Conservation (phyloP, 2,113 vertebrate genomes). For the Irena cyanogastra region DNA sequence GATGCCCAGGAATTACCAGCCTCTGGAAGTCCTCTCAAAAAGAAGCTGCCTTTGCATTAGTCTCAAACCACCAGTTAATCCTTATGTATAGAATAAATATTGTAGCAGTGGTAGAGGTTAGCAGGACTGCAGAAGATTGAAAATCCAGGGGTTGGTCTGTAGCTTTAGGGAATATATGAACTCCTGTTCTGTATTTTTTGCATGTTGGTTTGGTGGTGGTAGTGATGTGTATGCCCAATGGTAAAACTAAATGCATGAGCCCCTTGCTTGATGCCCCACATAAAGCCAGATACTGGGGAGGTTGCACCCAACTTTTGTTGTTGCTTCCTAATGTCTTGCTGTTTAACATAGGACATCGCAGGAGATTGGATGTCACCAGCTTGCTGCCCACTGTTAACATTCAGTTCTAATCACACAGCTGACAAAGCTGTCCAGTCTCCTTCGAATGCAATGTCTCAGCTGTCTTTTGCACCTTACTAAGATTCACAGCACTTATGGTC, state of each 20-base stretch:
- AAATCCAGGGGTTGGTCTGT: neutral
- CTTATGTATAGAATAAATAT: neutral
- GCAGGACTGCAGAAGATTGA: neutral
- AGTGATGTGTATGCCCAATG: constrained; percentile 80
- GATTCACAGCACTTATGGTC: neutral
- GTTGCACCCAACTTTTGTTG: constrained; percentile 85
- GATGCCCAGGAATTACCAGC: neutral
- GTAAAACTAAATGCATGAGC: constrained; percentile 93
- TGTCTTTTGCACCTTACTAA: constrained; percentile 11
- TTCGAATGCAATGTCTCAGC: constrained; percentile 52
- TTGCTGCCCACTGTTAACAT: constrained; percentile 25
- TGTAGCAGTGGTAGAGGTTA: neutral
- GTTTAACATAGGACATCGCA: constrained; percentile 61
- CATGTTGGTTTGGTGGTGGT: constrained; percentile 85
- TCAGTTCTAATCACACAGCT: constrained; percentile 11
- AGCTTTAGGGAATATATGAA: constrained; percentile 12
- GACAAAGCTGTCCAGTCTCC: constrained; percentile 71
- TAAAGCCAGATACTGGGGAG: constrained; percentile 97
- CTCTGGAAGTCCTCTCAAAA: neutral
- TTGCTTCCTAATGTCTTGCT: constrained; percentile 85
- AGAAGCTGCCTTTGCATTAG: neutral
- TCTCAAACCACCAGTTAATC: neutral
- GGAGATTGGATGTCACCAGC: constrained; percentile 73
- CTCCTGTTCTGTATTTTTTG: constrained; percentile 70
- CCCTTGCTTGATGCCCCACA: constrained; percentile 98